Percentiles rank a stretch among this genome's conserved stretches.
Evolutionary conservation across 2,797 vertebrate species (phyloP).

Genomic region (Chaenodraco wilsoni): DNA sequence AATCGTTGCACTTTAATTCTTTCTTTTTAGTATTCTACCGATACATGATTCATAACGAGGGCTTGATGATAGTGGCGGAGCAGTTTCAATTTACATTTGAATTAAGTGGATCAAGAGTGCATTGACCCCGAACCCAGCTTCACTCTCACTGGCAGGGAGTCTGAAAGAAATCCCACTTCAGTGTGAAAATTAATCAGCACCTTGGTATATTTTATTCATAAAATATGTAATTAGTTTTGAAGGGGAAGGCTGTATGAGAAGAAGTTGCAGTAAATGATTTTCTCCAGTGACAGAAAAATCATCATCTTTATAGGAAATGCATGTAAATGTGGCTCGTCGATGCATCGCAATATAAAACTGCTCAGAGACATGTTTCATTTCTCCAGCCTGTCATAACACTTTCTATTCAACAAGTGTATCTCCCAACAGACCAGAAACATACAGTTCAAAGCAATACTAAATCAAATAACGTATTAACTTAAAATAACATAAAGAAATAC

Average conservation of each 20-base stretch:
- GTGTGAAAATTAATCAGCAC: neutral
- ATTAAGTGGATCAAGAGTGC: conserved; percentile 32
- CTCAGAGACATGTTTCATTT: neutral
- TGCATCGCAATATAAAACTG: neutral
- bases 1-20: conserved; percentile 5
- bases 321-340: neutral
- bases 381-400: too few relatives aligned
- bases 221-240: neutral
- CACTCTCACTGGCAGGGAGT: conserved; percentile 2
- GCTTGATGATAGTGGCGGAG: conserved; percentile 11
- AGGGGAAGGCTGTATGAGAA: neutral
- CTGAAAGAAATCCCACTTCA: neutral
- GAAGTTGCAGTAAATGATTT: neutral
- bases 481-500: neutral
- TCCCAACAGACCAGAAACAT: neutral
- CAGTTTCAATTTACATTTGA: conserved; percentile 36
- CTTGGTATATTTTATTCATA: neutral
- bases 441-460: too few relatives aligned
- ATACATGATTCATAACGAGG: conserved; percentile 19
- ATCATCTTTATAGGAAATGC: neutral
- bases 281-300: neutral
- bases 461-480: neutral
- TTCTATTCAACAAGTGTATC: neutral
- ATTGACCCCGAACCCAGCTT: conserved; percentile 24
- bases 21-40: conserved; percentile 16